These are phyloP conservation scores for Mesorhabditis sp. DNA, from an alignment of 2,888 invertebrate genomes.

Conservation along the genomic window DNA sequence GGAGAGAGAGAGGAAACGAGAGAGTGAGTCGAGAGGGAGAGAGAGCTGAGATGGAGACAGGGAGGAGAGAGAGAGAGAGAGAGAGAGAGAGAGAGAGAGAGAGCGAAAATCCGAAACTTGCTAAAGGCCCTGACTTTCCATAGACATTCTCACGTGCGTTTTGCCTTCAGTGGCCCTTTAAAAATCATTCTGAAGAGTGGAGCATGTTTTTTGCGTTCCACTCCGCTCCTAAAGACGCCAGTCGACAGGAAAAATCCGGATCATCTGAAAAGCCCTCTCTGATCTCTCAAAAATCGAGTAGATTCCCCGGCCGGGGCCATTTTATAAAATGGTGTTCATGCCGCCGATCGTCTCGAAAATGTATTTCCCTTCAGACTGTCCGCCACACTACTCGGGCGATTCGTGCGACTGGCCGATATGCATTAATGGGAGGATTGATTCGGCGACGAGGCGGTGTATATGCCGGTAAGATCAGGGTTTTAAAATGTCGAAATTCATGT, in stretches of 20 bases:
- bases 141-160: neutral
- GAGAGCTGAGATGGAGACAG: neutral
- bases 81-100: constrained; percentile 11
- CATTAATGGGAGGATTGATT: constrained; percentile 21
- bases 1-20: constrained; percentile 12
- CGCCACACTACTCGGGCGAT: constrained; percentile 26
- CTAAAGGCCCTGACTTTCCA: neutral
- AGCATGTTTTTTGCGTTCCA: no score
- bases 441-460: constrained; percentile 21
- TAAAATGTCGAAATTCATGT: no score
- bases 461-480: constrained; percentile 9
- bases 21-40: neutral
- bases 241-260: no score
- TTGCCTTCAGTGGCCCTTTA: no score
- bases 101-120: constrained; percentile 16
- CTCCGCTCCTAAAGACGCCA: no score
- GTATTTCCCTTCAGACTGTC: constrained; percentile 19
- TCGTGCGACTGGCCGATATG: constrained; percentile 33
- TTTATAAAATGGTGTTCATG: no score
- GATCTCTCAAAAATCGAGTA: no score
- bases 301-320: no score
- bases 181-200: no score
- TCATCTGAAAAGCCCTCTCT: no score
- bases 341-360: no score
- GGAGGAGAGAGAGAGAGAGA: constrained; percentile 1